These are phyloP conservation scores for Mycalesis mineus DNA, from an alignment of 2,888 invertebrate genomes.

Conservation along the genomic window DNA sequence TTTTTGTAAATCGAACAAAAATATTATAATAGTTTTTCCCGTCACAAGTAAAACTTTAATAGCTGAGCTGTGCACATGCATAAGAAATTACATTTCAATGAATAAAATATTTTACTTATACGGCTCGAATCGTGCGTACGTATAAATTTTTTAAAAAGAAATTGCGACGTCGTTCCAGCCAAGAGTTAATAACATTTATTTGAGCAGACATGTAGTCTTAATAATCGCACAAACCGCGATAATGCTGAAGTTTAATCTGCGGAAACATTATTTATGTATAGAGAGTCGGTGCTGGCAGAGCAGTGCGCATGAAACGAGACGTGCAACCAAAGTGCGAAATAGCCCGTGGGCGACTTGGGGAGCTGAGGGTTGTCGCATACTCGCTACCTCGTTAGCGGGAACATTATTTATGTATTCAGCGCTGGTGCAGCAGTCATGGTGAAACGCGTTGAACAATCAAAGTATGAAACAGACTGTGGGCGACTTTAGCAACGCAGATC, in stretches of 20 bases:
- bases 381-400: slow-evolving; percentile 13
- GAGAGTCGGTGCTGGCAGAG: slow-evolving; percentile 45
- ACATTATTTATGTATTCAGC: too few species aligned
- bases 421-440: too few species aligned
- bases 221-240: slow-evolving; percentile 21
- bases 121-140: not conserved
- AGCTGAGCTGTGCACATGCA: not conserved
- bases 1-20: too few species aligned
- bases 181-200: slow-evolving; percentile 11
- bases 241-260: slow-evolving; percentile 39
- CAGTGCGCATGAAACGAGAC: slow-evolving; percentile 48
- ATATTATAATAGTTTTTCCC: too few species aligned
- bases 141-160: slow-evolving; percentile 5
- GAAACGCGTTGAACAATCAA: too few species aligned
- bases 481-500: too few species aligned
- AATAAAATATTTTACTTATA: not conserved
- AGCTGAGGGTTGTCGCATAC: slow-evolving; percentile 14
- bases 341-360: slow-evolving; percentile 33
- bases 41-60: too few species aligned
- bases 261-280: slow-evolving; percentile 46
- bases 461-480: too few species aligned
- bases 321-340: slow-evolving; percentile 52
- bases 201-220: slow-evolving; percentile 7
- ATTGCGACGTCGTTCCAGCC: slow-evolving; percentile 1
- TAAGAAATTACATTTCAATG: not conserved